Conservation (phyloP, 2,888 invertebrate genomes). For the Tetranychus piercei region DNA sequence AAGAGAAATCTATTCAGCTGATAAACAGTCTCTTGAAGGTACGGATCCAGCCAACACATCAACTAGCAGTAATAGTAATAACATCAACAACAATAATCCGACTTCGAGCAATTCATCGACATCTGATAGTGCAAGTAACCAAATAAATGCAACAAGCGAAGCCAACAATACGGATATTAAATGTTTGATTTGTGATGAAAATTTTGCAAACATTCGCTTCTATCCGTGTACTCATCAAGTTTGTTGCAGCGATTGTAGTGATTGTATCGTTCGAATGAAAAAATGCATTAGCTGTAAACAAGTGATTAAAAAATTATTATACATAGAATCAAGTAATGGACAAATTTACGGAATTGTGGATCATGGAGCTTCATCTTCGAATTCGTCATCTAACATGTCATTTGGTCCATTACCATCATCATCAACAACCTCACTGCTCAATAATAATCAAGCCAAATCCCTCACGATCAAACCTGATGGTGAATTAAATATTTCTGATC, state of each 20-base stretch:
- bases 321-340: not conserved
- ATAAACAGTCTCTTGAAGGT: not conserved
- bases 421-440: not conserved
- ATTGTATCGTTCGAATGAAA: conserved; percentile 56
- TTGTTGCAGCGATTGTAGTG: conserved; percentile 54
- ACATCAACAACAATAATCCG: not conserved
- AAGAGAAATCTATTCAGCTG: not conserved
- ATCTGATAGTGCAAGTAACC: not conserved
- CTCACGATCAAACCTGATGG: not conserved
- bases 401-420: not conserved
- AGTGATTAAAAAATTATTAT: conserved; percentile 35
- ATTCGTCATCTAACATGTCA: not conserved
- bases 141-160: not conserved
- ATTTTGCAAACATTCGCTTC: conserved; percentile 43
- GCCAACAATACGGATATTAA: conserved; percentile 31
- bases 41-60: not conserved
- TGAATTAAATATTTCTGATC: conserved; percentile 6
- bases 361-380: not conserved
- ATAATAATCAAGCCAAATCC: conserved; percentile 1
- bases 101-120: not conserved
- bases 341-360: not conserved
- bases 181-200: conserved; percentile 53
- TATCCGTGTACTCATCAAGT: conserved; percentile 56
- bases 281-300: conserved; percentile 51
- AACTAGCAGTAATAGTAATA: not conserved